phyloP scores from a whole-genome alignment of 2,888 invertebrate species.

The Thera obeliscata region DNA sequence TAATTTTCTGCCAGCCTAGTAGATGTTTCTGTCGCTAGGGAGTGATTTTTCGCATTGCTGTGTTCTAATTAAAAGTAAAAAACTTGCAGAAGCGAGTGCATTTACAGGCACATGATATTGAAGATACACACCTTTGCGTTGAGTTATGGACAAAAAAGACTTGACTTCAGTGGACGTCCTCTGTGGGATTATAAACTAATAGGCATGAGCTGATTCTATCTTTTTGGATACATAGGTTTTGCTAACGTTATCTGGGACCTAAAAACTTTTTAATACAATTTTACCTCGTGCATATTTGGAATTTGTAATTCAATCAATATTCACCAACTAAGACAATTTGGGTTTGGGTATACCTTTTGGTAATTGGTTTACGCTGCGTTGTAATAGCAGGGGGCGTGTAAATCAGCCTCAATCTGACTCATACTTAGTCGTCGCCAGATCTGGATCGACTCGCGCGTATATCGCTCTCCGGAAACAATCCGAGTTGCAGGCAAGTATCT shows the following conservation, averaged over 20 bases:
- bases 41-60: no score
- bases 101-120: no score
- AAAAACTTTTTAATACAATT: not conserved
- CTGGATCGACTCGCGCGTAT: constrained; percentile 52
- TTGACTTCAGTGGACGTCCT: no score
- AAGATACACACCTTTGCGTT: no score
- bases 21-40: not conserved
- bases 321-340: constrained; percentile 16
- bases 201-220: no score
- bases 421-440: constrained; percentile 42
- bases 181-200: no score
- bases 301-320: not conserved
- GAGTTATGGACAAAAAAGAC: no score
- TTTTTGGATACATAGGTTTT: not conserved
- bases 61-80: no score
- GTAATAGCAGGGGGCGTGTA: constrained; percentile 50
- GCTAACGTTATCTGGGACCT: not conserved
- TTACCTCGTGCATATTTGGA: not conserved
- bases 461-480: constrained; percentile 63
- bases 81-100: no score
- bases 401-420: constrained; percentile 56
- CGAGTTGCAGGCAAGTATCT: constrained; percentile 60
- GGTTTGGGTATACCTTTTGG: constrained; percentile 15
- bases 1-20: constrained; percentile 1
- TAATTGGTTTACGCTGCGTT: constrained; percentile 49